These are phyloP conservation scores for Limnephilus auricula DNA, from an alignment of 2,888 invertebrate genomes.

Conservation along the genomic window DNA sequence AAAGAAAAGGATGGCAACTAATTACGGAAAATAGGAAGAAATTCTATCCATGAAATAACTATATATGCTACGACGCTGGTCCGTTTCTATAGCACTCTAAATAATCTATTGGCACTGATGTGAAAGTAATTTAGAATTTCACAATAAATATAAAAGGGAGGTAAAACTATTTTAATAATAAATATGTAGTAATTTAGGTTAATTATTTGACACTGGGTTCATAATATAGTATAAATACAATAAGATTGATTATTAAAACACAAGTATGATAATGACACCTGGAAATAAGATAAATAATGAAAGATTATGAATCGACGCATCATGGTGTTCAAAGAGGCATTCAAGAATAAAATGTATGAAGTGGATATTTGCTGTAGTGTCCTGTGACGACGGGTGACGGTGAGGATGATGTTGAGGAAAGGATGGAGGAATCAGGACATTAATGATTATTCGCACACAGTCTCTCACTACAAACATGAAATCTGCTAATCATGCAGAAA, in stretches of 20 bases:
- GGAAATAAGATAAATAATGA: background rate
- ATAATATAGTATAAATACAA: background rate
- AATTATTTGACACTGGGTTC: background rate
- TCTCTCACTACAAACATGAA: constrained; percentile 59
- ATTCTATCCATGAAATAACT: background rate
- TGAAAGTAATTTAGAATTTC: background rate
- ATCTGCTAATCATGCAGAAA: constrained; percentile 66
- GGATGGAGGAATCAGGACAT: constrained; percentile 40
- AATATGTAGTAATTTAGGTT: background rate
- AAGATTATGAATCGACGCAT: background rate
- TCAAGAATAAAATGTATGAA: constrained; percentile 13
- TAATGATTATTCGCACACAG: constrained; percentile 40
- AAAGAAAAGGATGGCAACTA: background rate
- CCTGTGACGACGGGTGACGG: constrained; percentile 44
- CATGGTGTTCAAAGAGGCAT: background rate
- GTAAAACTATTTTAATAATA: background rate
- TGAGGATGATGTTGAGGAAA: background rate
- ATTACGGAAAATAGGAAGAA: background rate
- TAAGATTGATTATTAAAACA: background rate
- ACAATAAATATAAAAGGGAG: background rate
- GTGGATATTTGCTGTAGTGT: constrained; percentile 64
- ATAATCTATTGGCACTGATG: background rate
- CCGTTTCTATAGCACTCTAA: background rate
- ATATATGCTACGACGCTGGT: background rate
- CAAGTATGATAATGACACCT: background rate